phyloP scores from a whole-genome alignment of 2,113 vertebrate species.

The Hydrochoerus hydrochaeris region DNA sequence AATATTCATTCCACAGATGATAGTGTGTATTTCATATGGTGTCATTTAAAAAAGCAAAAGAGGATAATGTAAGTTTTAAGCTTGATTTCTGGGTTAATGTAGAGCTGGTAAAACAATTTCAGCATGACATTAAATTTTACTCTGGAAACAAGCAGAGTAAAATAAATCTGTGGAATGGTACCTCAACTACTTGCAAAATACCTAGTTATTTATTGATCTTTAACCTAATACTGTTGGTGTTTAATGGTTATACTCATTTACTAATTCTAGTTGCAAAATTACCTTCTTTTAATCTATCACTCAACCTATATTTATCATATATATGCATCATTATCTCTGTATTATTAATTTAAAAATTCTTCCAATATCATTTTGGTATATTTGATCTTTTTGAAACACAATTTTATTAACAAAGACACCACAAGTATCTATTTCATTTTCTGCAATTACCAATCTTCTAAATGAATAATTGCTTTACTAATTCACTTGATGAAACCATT shows the following conservation, averaged over 20 bases:
- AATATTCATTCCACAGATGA: background rate
- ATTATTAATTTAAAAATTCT: background rate
- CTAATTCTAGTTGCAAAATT: background rate
- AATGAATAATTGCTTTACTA: background rate
- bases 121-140: background rate
- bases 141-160: background rate
- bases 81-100: background rate
- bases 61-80: background rate
- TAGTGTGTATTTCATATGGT: background rate
- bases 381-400: background rate
- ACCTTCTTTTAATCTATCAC: background rate
- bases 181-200: background rate
- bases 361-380: background rate
- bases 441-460: background rate
- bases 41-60: background rate
- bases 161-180: background rate
- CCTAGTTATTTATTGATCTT: background rate
- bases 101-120: background rate
- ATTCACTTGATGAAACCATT: background rate
- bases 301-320: background rate
- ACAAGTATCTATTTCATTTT: background rate
- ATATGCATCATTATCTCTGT: background rate
- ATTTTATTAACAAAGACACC: background rate
- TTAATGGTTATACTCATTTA: background rate
- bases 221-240: background rate